Percentiles rank a stretch among this genome's conserved stretches.
These are phyloP conservation scores for Heliconius aoede DNA, from an alignment of 2,888 invertebrate species.

Conservation along the genomic window DNA sequence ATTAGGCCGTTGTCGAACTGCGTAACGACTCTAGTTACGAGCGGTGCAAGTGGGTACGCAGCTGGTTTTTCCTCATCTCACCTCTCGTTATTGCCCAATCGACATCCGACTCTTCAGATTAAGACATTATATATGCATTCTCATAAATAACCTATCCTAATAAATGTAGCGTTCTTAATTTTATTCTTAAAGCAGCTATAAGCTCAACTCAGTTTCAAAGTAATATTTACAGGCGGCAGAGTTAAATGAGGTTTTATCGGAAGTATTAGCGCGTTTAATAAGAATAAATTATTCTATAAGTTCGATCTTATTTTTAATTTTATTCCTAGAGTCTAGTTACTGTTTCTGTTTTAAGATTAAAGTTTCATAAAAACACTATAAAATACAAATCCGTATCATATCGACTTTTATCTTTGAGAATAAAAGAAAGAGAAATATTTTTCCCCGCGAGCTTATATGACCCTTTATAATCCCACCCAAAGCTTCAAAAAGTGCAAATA, in stretches of 20 bases:
- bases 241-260: slow-evolving; percentile 5
- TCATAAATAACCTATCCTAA: slow-evolving; percentile 51
- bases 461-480: slow-evolving; percentile 58
- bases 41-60: slow-evolving; percentile 75
- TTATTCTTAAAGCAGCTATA: background rate
- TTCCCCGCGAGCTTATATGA: slow-evolving; percentile 72
- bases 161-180: background rate
- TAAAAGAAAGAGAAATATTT: slow-evolving; percentile 66
- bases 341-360: background rate
- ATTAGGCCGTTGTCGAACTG: slow-evolving; percentile 81
- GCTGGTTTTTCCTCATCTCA: slow-evolving; percentile 81
- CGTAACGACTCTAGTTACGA: slow-evolving; percentile 81
- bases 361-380: background rate
- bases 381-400: slow-evolving; percentile 8
- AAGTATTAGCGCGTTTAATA: slow-evolving; percentile 13
- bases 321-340: slow-evolving; percentile 7
- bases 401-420: background rate
- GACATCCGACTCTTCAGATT: slow-evolving; percentile 77
- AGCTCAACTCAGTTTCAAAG: background rate
- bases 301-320: background rate
- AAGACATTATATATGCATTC: slow-evolving; percentile 77
- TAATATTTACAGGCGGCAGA: background rate
- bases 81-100: slow-evolving; percentile 80
- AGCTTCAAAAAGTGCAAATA: slow-evolving; percentile 67
- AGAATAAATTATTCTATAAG: slow-evolving; percentile 16